Evolutionary conservation across 2,888 invertebrate genomes (phyloP).

Genomic region (Oscheius sp.): DNA sequence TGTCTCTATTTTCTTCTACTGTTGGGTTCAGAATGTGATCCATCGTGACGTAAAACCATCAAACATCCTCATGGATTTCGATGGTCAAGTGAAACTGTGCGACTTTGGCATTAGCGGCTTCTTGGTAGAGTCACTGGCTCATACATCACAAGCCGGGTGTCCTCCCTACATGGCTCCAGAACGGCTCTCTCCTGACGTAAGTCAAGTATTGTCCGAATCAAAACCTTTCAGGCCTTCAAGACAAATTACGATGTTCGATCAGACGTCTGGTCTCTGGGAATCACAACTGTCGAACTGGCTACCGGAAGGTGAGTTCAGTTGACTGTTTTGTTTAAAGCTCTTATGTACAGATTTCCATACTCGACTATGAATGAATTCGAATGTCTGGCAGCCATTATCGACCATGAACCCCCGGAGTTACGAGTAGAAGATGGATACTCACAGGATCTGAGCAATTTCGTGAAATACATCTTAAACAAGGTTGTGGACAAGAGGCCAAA

Average conservation of each 20-base stretch:
- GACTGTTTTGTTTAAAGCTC: background rate
- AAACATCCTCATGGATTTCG: conserved; percentile 92
- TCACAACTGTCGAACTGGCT: conserved; percentile 85
- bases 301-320: conserved; percentile 84
- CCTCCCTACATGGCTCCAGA: conserved; percentile 94
- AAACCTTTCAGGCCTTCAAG: conserved; percentile 12
- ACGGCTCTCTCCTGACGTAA: conserved; percentile 48
- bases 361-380: conserved; percentile 92
- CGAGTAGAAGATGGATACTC: conserved; percentile 50
- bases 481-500: conserved; percentile 64
- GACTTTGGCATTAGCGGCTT: conserved; percentile 94
- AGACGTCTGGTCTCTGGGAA: conserved; percentile 98
- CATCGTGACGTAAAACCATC: conserved; percentile 81
- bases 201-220: background rate
- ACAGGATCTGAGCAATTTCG: conserved; percentile 64
- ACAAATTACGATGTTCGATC: conserved; percentile 86
- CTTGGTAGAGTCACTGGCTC: conserved; percentile 88
- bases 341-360: conserved; percentile 43
- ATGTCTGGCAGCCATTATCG: conserved; percentile 85
- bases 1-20: background rate
- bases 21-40: conserved; percentile 62
- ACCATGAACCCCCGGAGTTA: conserved; percentile 76
- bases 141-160: conserved; percentile 85
- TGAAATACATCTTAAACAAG: conserved; percentile 66
- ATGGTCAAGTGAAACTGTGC: conserved; percentile 94